These are phyloP conservation scores for Probosciger aterrimus DNA, from an alignment of 2,113 vertebrate genomes.

Conservation along the genomic window DNA sequence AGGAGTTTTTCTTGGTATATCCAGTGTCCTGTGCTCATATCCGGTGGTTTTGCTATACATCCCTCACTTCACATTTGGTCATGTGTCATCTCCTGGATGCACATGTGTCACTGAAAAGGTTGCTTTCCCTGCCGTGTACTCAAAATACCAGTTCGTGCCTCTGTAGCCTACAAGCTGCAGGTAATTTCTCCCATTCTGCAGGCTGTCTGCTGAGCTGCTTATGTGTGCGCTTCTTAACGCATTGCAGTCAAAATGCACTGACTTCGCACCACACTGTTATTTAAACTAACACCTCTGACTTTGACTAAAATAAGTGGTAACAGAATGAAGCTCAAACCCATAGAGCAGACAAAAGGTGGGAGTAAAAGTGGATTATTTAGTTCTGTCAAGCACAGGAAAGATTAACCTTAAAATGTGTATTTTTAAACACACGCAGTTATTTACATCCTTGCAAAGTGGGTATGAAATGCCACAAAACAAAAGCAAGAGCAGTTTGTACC, in stretches of 20 bases:
- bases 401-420: neutral
- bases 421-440: neutral
- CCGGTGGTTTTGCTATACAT: neutral
- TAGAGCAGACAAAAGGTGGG: neutral
- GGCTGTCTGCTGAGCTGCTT: neutral
- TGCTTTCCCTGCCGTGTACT: neutral
- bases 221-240: neutral
- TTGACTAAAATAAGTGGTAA: neutral
- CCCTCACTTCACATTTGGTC: neutral
- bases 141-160: neutral
- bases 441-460: neutral
- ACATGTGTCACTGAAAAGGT: fast-evolving
- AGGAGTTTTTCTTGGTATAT: neutral
- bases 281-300: neutral
- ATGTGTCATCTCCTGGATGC: neutral
- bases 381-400: neutral
- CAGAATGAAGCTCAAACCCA: neutral
- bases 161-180: neutral
- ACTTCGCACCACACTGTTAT: fast-evolving
- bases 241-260: neutral
- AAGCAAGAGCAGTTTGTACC: neutral
- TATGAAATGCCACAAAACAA: neutral
- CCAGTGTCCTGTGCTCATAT: neutral
- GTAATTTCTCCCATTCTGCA: neutral
- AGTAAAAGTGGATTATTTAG: neutral